Conservation (phyloP, 2,797 vertebrate species). For the Epinephelus awoara region DNA sequence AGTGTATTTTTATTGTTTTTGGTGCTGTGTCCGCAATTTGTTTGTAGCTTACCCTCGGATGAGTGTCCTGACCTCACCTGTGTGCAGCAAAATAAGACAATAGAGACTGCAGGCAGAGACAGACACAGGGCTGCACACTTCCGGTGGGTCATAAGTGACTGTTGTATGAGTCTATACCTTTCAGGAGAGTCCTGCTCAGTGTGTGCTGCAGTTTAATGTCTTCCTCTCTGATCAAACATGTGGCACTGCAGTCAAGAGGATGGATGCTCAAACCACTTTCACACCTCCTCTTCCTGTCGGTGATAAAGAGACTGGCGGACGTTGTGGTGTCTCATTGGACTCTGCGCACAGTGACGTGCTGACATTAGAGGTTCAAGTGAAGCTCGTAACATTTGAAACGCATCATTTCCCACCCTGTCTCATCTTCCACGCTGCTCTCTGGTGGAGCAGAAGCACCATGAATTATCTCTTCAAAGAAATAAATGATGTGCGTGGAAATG, state of each 20-base stretch:
- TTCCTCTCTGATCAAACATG: background rate
- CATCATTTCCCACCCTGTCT: slow-evolving; percentile 18
- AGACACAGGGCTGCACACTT: no score
- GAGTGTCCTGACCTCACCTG: no score
- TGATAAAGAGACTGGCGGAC: background rate
- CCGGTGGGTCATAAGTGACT: no score
- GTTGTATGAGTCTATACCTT: no score
- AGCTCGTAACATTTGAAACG: slow-evolving; percentile 6
- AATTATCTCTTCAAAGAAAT: slow-evolving; percentile 33
- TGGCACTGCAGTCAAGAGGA: background rate
- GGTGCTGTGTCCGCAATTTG: no score
- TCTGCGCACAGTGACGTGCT: background rate
- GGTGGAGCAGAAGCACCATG: slow-evolving; percentile 22
- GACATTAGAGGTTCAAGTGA: slow-evolving; percentile 14
- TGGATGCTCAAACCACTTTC: background rate
- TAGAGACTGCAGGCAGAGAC: no score
- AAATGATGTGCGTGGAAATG: slow-evolving; percentile 32
- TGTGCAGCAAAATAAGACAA: no score
- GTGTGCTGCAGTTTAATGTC: no score
- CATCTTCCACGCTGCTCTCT: slow-evolving; percentile 14
- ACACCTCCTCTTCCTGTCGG: background rate
- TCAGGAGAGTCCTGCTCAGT: no score
- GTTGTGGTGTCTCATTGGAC: background rate
- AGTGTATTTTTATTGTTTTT: no score
- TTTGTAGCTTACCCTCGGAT: no score